These are phyloP conservation scores for Sycobia sp. DNA, from an alignment of 1,140 invertebrate species.

Conservation along the genomic window DNA sequence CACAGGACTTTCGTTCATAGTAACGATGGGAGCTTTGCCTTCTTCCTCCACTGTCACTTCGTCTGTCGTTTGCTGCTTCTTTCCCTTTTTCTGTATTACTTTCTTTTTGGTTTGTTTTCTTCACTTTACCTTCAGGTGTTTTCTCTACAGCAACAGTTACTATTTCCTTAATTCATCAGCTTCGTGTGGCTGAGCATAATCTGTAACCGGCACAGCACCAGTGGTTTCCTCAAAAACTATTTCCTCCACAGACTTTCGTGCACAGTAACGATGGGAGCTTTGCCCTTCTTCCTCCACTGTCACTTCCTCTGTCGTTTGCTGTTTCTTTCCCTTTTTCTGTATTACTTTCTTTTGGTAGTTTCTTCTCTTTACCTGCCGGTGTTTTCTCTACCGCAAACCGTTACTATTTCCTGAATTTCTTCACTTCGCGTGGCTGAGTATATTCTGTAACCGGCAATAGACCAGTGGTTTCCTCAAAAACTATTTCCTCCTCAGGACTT, in stretches of 20 bases:
- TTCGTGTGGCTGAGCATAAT: slow-evolving; percentile 6
- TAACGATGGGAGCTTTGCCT: slow-evolving; percentile 39
- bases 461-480: slow-evolving; percentile 48
- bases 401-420: slow-evolving; percentile 31
- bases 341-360: slow-evolving; percentile 33
- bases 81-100: slow-evolving; percentile 46
- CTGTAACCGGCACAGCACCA: slow-evolving; percentile 18
- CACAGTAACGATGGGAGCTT: slow-evolving; percentile 49
- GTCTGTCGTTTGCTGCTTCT: slow-evolving; percentile 58
- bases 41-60: slow-evolving; percentile 60
- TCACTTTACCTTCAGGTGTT: not conserved
- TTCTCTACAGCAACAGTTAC: slow-evolving; percentile 5
- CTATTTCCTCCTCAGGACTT: slow-evolving; percentile 54
- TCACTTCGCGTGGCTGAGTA: slow-evolving; percentile 24
- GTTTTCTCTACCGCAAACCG: slow-evolving; percentile 28
- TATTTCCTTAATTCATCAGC: slow-evolving; percentile 21
- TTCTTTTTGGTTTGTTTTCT: slow-evolving; percentile 36
- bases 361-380: slow-evolving; percentile 30
- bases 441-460: not conserved
- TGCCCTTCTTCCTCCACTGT: slow-evolving; percentile 51
- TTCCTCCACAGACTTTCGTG: slow-evolving; percentile 37
- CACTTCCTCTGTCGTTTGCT: slow-evolving; percentile 59
- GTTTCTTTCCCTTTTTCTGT: slow-evolving; percentile 44
- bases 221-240: slow-evolving; percentile 37
- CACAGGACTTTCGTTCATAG: slow-evolving; percentile 42